phyloP scores from a whole-genome alignment of 2,888 invertebrate genomes.

The Cataglyphis livida region DNA sequence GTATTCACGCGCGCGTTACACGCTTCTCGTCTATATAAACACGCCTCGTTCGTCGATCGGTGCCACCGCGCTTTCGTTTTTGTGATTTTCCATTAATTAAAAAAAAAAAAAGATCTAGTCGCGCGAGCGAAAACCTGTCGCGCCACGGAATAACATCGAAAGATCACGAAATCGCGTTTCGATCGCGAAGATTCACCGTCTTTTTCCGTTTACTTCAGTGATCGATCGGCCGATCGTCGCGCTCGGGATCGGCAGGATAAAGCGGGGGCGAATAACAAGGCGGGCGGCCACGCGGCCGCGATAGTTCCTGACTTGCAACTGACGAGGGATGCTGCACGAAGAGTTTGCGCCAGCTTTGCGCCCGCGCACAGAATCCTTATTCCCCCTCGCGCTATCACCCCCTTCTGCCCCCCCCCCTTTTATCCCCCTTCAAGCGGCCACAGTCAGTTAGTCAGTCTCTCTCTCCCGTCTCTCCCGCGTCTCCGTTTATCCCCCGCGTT shows the following conservation, averaged over 20 bases:
- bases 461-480: conserved; percentile 30
- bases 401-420: background rate
- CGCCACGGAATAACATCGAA: conserved; percentile 55
- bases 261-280: background rate
- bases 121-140: conserved; percentile 39
- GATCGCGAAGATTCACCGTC: background rate
- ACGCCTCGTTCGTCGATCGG: conserved; percentile 33
- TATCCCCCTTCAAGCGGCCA: conserved; percentile 62
- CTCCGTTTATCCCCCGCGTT: conserved; percentile 40
- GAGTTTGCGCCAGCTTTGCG: conserved; percentile 83
- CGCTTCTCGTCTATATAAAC: conserved; percentile 22
- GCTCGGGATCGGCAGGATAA: conserved; percentile 45
- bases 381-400: conserved; percentile 64
- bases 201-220: background rate
- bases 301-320: conserved; percentile 84
- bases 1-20: conserved; percentile 4
- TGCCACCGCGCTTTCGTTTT: conserved; percentile 22
- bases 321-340: conserved; percentile 84
- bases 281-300: conserved; percentile 76
- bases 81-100: conserved; percentile 23
- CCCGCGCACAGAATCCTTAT: conserved; percentile 83
- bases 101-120: background rate
- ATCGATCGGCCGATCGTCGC: conserved; percentile 16
- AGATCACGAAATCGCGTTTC: background rate
- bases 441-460: conserved; percentile 75